Evolutionary conservation across 2,888 invertebrate genomes (phyloP), one percentile per base, ranked within the genome.

Genomic region (Pollenia angustigena): DNA sequence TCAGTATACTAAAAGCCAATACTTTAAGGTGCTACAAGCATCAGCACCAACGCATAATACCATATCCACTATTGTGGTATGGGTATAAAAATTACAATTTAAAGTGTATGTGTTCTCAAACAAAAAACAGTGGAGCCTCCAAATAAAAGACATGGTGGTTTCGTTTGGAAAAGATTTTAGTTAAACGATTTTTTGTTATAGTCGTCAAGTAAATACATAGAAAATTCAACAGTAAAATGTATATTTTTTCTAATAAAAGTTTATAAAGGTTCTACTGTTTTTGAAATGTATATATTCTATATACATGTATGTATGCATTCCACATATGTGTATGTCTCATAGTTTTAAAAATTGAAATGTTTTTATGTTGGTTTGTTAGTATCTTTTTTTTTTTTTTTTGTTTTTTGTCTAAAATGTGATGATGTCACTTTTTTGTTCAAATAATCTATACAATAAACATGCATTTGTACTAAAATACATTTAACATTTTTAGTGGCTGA

Each of bases 351-450:
- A 64, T 60, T 62, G 10, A 10, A 12, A n/a, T 3, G 7, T 58
- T 48, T 48, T 72, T 72, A 32, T 32, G 58, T 58, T 46, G 50
- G 40, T 42, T 69, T 42, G 11, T 18, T n/a, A n/a, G 32, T 44
- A 23, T 40, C 54, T 54, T 16, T 40, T n/a, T 56, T 14, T 58
- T 50, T n/a, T 56, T 44, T 48, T 32, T 2, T 1, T 50, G 18
- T 66, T 16, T 40, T 74, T 60, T 74, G n/a, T 60, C 32, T 32
- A 9, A 60, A 60, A 48, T 74, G 32, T 32, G 60, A n/a, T 74
- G 74, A 74, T 74, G 74, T 74, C 74, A 74, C 48, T 60, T 74
- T 32, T 71, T 74, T n/a, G 58, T 11, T 58, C 23, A 8, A 58
- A 58, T 60, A 72, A n/a, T 74, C 16, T 7, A 16, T 12, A 40